Evolutionary conservation across 2,797 vertebrate genomes (phyloP), one percentile per base, ranked within the genome.

Genomic region (Anguilla obscura): DNA sequence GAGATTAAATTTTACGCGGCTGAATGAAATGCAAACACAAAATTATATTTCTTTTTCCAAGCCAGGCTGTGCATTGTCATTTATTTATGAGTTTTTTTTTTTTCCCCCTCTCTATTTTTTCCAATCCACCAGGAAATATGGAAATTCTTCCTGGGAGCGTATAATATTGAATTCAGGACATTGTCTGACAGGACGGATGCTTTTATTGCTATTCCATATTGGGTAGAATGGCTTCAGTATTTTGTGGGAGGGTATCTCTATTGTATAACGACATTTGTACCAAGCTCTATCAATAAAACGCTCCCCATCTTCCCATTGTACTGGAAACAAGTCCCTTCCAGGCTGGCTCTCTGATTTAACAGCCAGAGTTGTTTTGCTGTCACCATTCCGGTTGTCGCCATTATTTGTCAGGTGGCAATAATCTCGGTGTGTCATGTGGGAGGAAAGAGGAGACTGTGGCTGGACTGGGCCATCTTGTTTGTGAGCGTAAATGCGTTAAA

Each of bases 11-110:
- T 98, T 97, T 97, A 96, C 94, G 96, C 93, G 92, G 94, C 94
- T 93, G 95, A 97, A 96, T 97, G 96, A 97, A 97, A 98, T 97
- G 96, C 97, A 97, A 97, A 98, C 96, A 96, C 94, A 97, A 96
- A 97, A 97, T 98, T 97, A 97, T 97, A 96, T 97, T 96, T 96
- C 96, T 95, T 96, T 97, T 97, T 97, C 96, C 96, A 95, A 94
- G 94, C 94, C 96, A 96, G 96, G 96, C 94, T 94, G 93, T 94
- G 94, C 96, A 98, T 97, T 98, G 97, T 98, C 94, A 97, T 97
- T 98, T 98, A 99, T 98, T 98, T 99, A 98, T 99, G 96, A 97
- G 96, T 87, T 95, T 94, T 96, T 95, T 36, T 91, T 92, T 66
- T 66, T 21, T 45, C 40, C 50, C 50, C 24, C n/a, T 91, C 96